phyloP scores from a whole-genome alignment of 2,113 vertebrate species.

The Halcyon malimbica region DNA sequence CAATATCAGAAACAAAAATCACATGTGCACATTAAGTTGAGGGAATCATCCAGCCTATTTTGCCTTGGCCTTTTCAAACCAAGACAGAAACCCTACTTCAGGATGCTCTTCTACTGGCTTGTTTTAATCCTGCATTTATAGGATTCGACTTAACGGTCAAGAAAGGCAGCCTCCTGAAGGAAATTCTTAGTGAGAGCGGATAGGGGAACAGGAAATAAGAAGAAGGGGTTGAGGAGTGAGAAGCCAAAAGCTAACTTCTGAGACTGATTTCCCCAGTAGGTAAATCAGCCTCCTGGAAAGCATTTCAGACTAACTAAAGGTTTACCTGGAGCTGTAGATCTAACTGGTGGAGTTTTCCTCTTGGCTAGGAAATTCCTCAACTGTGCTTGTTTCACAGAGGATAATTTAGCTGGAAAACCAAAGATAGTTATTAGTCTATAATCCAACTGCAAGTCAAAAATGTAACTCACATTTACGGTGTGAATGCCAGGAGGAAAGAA shows the following conservation, averaged over 20 bases:
- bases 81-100: neutral
- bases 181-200: neutral
- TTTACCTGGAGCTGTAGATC: conserved; percentile 95
- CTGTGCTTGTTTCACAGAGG: conserved; percentile 88
- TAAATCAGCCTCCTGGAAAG: neutral
- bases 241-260: neutral
- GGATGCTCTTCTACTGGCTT: neutral
- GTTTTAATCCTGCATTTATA: neutral
- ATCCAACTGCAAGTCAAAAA: neutral
- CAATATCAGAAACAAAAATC: neutral
- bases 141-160: neutral
- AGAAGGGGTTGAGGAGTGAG: neutral
- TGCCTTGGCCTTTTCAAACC: no score
- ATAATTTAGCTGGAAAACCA: conserved; percentile 83
- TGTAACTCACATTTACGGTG: neutral
- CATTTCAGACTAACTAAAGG: neutral
- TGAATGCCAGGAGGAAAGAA: neutral
- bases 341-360: conserved; percentile 90
- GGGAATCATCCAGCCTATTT: neutral
- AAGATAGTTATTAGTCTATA: neutral
- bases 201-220: neutral
- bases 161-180: neutral
- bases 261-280: neutral
- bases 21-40: neutral
- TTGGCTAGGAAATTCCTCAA: conserved; percentile 94